These are phyloP conservation scores for Drosophila nigricruria DNA, from an alignment of 2,888 invertebrate species.

Conservation along the genomic window DNA sequence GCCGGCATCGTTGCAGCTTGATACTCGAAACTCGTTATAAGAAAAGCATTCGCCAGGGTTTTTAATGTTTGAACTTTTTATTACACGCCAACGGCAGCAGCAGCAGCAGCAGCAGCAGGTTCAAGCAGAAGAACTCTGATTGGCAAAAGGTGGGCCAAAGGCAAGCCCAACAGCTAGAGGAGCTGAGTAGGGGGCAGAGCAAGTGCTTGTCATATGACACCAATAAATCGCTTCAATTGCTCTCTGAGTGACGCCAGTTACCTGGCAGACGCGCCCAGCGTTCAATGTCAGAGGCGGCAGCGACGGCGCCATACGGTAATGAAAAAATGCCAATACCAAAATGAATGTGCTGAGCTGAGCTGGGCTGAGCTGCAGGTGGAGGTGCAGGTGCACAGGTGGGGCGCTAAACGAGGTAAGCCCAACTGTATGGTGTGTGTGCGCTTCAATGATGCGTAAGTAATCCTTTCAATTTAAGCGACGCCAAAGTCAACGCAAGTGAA, in stretches of 20 bases:
- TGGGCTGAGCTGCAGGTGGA: not conserved
- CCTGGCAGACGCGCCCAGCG: conserved; percentile 37
- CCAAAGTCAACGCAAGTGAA: conserved; percentile 72
- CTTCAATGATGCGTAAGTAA: conserved; percentile 73
- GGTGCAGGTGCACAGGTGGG: conserved; percentile 8
- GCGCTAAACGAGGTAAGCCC: conserved; percentile 18
- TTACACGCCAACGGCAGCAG: conserved; percentile 44
- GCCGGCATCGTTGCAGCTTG: conserved; percentile 39
- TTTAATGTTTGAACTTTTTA: conserved; percentile 79
- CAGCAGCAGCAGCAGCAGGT: conserved; percentile 1
- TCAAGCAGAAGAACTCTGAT: conserved; percentile 38
- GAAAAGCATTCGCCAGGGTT: conserved; percentile 59
- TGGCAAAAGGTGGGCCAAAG: conserved; percentile 38
- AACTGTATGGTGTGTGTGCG: conserved; percentile 40
- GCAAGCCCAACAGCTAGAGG: not conserved
- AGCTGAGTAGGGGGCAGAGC: not conserved
- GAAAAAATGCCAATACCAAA: conserved; percentile 78
- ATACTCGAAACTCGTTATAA: conserved; percentile 68
- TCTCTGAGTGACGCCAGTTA: conserved; percentile 73
- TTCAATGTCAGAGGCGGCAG: conserved; percentile 59
- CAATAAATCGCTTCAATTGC: conserved; percentile 82
- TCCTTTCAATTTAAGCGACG: conserved; percentile 77
- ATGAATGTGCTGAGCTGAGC: conserved; percentile 46
- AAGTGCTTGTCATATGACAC: conserved; percentile 79
- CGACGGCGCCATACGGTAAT: conserved; percentile 54